phyloP scores from a whole-genome alignment of 2,888 invertebrate species.

The Hydropsyche betteni region DNA sequence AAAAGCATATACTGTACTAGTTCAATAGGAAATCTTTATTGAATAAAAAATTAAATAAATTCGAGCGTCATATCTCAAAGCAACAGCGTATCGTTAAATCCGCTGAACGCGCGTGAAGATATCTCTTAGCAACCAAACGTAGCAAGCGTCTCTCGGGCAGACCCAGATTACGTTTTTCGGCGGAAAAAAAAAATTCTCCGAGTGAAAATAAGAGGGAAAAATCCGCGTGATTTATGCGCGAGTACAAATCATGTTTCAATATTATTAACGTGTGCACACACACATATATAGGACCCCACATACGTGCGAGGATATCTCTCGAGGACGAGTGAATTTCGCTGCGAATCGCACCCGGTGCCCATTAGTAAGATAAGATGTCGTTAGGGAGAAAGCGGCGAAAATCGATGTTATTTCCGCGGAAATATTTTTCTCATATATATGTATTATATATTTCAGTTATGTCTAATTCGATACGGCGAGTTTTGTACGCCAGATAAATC shows the following conservation, averaged over 20 bases:
- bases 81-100: constrained; percentile 19
- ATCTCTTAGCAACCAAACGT: constrained; percentile 13
- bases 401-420: constrained; percentile 20
- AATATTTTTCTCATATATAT: constrained; percentile 15
- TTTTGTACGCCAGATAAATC: constrained; percentile 27
- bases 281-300: neutral
- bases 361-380: constrained; percentile 44
- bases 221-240: constrained; percentile 43
- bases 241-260: constrained; percentile 48
- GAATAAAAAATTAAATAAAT: too few species aligned
- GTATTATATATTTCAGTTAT: neutral
- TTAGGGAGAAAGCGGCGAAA: constrained; percentile 29
- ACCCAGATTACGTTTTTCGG: constrained; percentile 17
- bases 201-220: constrained; percentile 32
- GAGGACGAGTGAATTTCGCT: constrained; percentile 41
- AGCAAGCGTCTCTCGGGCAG: neutral
- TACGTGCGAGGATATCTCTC: constrained; percentile 17
- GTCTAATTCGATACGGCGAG: neutral
- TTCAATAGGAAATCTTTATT: neutral
- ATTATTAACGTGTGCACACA: constrained; percentile 34
- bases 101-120: neutral
- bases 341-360: constrained; percentile 30
- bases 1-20: too few species aligned
- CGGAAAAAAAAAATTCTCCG: constrained; percentile 12
- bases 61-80: too few species aligned